These are phyloP conservation scores for Sebastolobus altivelis DNA, from an alignment of 2,797 vertebrate species.

Conservation along the genomic window DNA sequence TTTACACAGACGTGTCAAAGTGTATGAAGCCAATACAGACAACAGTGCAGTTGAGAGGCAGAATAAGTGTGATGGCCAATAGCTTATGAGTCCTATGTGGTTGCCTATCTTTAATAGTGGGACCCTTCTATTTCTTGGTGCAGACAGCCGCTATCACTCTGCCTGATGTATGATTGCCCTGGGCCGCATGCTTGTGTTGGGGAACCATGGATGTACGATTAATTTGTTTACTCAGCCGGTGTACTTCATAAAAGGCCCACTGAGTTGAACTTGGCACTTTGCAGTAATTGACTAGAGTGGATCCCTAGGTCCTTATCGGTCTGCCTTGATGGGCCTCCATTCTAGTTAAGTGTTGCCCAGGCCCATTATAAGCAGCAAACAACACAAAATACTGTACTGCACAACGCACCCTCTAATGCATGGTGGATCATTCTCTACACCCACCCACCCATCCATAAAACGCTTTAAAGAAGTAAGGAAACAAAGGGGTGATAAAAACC, in stretches of 20 bases:
- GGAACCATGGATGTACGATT: slow-evolving; percentile 79
- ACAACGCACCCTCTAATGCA: slow-evolving; percentile 52
- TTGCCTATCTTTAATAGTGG: slow-evolving; percentile 68
- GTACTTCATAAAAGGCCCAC: slow-evolving; percentile 80
- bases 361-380: slow-evolving; percentile 72
- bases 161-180: slow-evolving; percentile 81
- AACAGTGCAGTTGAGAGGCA: slow-evolving; percentile 30
- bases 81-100: slow-evolving; percentile 63
- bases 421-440: slow-evolving; percentile 38
- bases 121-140: slow-evolving; percentile 72
- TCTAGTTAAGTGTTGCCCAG: slow-evolving; percentile 76
- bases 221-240: slow-evolving; percentile 85
- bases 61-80: slow-evolving; percentile 47
- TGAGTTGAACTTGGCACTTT: slow-evolving; percentile 82
- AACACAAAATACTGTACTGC: slow-evolving; percentile 45
- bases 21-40: slow-evolving; percentile 31
- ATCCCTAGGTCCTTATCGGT: slow-evolving; percentile 80
- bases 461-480: slow-evolving; percentile 23
- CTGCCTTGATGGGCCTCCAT: slow-evolving; percentile 75
- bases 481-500: slow-evolving; percentile 30
- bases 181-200: slow-evolving; percentile 64
- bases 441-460: slow-evolving; percentile 38
- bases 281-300: slow-evolving; percentile 82
- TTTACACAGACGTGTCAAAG: slow-evolving; percentile 19
- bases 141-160: slow-evolving; percentile 79